Conservation (phyloP, 2,888 invertebrate species). For the Tridacna crocea region DNA sequence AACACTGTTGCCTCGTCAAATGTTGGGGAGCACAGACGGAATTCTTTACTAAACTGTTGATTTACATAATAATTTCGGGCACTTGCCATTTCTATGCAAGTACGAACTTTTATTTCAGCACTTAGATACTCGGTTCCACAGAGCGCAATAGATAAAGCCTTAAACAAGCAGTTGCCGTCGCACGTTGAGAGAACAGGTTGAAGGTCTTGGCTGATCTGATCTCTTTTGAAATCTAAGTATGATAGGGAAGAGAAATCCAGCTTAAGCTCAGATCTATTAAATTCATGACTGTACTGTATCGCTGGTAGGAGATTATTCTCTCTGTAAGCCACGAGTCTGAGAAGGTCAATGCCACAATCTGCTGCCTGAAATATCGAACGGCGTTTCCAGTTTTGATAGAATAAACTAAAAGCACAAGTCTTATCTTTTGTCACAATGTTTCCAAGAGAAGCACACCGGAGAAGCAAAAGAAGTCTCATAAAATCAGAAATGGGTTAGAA, state of each 20-base stretch:
- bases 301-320: not conserved
- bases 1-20: not conserved
- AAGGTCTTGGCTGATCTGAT: not conserved
- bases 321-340: not conserved
- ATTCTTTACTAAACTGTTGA: not conserved
- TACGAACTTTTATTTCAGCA: not conserved
- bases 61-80: not conserved
- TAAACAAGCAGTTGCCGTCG: conserved; percentile 3
- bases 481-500: too few species aligned
- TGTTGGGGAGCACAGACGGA: not conserved
- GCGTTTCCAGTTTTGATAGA: too few species aligned
- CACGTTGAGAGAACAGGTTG: not conserved
- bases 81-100: not conserved
- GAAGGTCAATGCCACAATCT: not conserved
- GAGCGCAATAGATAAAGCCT: not conserved
- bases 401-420: not conserved
- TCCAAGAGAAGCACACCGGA: too few species aligned
- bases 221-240: not conserved
- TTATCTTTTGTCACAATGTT: too few species aligned
- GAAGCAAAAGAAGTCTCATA: too few species aligned
- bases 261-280: not conserved
- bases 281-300: not conserved
- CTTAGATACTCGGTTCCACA: not conserved
- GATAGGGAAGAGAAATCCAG: not conserved
- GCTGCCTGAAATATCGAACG: conserved; percentile 1